Evolutionary conservation across 1,140 invertebrate genomes (phyloP), one percentile per base, ranked within the genome.

Genomic region (Penaeus vannamei): DNA sequence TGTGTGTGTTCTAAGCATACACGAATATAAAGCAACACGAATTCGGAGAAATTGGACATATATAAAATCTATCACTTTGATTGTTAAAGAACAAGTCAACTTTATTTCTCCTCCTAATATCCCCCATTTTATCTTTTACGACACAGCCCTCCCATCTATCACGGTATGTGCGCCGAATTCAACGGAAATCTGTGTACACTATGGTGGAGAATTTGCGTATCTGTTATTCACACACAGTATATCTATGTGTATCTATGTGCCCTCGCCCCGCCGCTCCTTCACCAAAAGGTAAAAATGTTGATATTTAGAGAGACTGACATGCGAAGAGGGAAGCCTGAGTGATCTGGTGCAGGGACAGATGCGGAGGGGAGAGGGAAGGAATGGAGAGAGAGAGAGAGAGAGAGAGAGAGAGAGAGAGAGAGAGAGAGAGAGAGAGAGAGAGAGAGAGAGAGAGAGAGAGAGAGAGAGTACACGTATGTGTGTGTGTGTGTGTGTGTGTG

Each of bases 331-430:
- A 22, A 3, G 17, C 20, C 29, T 32, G 32, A 72, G 66, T 32
- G 66, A 72, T 72, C 66, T 14, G 66, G n/a, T n/a, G 23, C 10
- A 72, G 17, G 32, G 66, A 22, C n/a, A 72, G 66, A 32, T n/a
- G 66, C 8, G 32, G 66, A 72, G 32, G 32, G 66, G 32, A 32
- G 66, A 72, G 66, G 8, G 2, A 72, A 32, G 32, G 66, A 72
- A 20, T 14, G 66, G 32, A 32, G 19, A 32, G 66, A 72, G 66
- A 72, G 66, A 22, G 66, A 72, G 22, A 22, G 22, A 22, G 66
- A 72, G 66, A 72, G 66, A 72, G 66, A 72, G 66, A 72, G 66
- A 72, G 66, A 72, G 66, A 72, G 66, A 72, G 66, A 72, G 66
- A 72, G 66, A 72, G 66, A 72, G 66, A 72, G 66, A 72, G 66